Conservation (phyloP, 2,888 invertebrate genomes). For the Leistus spinibarbis region DNA sequence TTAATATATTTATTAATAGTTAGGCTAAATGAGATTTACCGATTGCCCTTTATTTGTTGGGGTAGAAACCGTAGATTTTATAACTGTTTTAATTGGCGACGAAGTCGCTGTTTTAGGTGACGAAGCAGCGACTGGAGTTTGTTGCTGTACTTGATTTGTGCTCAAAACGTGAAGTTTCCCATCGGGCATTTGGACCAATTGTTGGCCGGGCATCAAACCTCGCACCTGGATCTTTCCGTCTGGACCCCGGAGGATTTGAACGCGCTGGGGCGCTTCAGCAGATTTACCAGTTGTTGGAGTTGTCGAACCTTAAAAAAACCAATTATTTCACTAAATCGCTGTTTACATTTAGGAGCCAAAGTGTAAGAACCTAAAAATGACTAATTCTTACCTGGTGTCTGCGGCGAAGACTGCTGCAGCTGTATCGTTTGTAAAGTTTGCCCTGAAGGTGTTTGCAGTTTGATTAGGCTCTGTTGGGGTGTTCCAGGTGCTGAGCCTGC, state of each 20-base stretch:
- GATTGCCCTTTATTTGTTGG: slow-evolving; percentile 30
- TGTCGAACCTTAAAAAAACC: not conserved
- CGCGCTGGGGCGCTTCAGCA: slow-evolving; percentile 68
- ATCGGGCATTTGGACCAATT: slow-evolving; percentile 90
- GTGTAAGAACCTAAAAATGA: slow-evolving; percentile 15
- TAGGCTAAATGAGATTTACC: slow-evolving; percentile 11
- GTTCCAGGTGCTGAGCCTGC: slow-evolving; percentile 46
- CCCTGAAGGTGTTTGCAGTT: slow-evolving; percentile 55
- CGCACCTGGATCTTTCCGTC: slow-evolving; percentile 92
- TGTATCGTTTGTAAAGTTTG: slow-evolving; percentile 54
- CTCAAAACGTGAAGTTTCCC: slow-evolving; percentile 88
- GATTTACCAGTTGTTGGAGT: slow-evolving; percentile 40
- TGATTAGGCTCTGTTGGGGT: slow-evolving; percentile 60
- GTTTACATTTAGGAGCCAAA: not conserved
- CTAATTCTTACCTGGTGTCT: slow-evolving; percentile 12
- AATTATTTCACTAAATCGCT: not conserved
- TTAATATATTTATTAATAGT: slow-evolving; percentile 20
- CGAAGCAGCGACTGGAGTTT: slow-evolving; percentile 54
- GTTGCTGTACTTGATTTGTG: slow-evolving; percentile 61
- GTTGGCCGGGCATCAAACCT: slow-evolving; percentile 90
- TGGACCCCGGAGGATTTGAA: slow-evolving; percentile 88
- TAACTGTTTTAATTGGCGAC: slow-evolving; percentile 45
- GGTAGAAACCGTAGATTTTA: slow-evolving; percentile 48
- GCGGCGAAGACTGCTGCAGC: slow-evolving; percentile 53
- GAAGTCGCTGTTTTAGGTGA: slow-evolving; percentile 54